Conservation (phyloP, 2,797 vertebrate species). For the Acanthurus lineatus region DNA sequence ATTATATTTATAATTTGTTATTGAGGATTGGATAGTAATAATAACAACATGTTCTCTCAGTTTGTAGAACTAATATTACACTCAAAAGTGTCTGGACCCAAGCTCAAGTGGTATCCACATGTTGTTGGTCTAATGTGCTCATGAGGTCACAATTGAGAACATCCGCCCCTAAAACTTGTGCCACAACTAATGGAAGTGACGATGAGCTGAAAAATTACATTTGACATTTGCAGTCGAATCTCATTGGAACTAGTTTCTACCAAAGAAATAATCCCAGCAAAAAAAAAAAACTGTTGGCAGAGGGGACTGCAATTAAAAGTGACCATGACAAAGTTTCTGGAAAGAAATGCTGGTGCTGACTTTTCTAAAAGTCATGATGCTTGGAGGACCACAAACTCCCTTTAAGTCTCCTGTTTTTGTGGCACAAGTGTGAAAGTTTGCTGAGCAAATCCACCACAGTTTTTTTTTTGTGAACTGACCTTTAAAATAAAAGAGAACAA, state of each 20-base stretch:
- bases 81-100: neutral
- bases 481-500: conserved; percentile 2
- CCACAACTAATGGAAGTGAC: neutral
- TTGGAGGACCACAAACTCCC: neutral
- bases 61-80: neutral
- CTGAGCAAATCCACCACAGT: neutral
- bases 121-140: neutral
- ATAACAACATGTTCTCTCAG: too few relatives aligned
- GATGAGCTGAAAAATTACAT: neutral
- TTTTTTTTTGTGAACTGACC: neutral
- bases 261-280: neutral
- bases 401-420: neutral
- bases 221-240: neutral
- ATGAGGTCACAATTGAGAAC: neutral
- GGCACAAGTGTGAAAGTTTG: neutral
- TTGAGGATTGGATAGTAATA: too few relatives aligned
- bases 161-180: neutral
- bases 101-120: too few relatives aligned
- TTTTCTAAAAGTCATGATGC: neutral
- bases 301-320: neutral
- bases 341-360: neutral
- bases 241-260: neutral
- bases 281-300: neutral
- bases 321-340: neutral
- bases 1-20: too few relatives aligned